Evolutionary conservation across 2,888 invertebrate genomes (phyloP).

Genomic region (Trachelus tabidus): DNA sequence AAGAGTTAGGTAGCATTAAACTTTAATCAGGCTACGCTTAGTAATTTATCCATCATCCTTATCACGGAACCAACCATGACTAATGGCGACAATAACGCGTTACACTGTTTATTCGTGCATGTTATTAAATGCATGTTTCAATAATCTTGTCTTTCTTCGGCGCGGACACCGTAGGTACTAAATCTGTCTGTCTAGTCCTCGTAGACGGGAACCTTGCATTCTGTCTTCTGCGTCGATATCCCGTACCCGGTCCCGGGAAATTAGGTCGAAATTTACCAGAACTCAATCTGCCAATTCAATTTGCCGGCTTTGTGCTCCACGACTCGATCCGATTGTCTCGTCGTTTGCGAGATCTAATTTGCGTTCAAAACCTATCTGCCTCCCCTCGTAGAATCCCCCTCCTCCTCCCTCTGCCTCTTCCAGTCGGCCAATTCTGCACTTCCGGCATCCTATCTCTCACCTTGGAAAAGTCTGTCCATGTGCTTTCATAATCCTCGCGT

Average conservation of each 20-base stretch:
- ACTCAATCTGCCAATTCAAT: slow-evolving; percentile 54
- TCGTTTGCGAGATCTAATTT: slow-evolving; percentile 55
- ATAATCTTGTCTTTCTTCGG: neutral
- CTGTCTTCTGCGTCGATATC: neutral
- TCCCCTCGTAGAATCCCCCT: neutral
- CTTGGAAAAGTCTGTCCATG: neutral
- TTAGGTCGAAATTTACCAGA: slow-evolving; percentile 51
- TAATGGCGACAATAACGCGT: neutral
- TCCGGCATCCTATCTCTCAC: neutral
- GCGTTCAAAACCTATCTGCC: slow-evolving; percentile 37
- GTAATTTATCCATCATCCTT: neutral
- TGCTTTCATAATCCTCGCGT: neutral
- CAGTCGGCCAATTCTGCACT: neutral
- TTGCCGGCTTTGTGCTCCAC: slow-evolving; percentile 48
- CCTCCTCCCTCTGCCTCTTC: too few species aligned
- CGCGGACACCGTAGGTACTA: neutral
- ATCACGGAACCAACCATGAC: neutral
- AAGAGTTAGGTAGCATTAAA: neutral
- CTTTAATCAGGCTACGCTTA: neutral
- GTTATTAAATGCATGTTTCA: neutral
- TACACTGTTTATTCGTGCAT: neutral
- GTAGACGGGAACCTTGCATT: neutral
- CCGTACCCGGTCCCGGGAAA: slow-evolving; percentile 28
- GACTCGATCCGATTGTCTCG: slow-evolving; percentile 44
- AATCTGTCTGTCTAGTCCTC: neutral